Evolutionary conservation across 1,140 invertebrate species (phyloP), one percentile per base, ranked within the genome.

Genomic region (Zelostemma sp.): DNA sequence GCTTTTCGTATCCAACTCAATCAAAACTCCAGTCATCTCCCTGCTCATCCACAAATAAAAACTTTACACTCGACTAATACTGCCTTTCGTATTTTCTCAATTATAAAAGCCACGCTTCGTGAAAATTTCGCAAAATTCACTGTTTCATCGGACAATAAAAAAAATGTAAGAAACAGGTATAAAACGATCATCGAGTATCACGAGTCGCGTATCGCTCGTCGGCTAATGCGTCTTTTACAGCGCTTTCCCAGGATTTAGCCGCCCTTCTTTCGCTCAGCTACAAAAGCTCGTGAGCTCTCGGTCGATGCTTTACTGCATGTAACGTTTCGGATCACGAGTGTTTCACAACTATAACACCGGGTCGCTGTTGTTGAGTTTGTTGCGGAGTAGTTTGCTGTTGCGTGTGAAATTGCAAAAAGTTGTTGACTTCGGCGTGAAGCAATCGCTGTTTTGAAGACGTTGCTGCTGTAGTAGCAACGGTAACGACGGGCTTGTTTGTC

Each of bases 331-430:
- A 90, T 91, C 90, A 91, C 88, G 91, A 92, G 68, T 88, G 88
- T 80, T 95, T 95, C 45, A 93, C 93, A 50, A 95, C 93, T 69
- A 95, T 95, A 15, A 95, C 93, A 55, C 93, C 93, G 6, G 93
- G 93, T 71, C 93, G 88, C 66, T 92, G 91, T 71, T 92, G 91
- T 70, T 94, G 93, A 69, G 90, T 87, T 60, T 81, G 87, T 63
- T 81, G 85, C 76, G 78, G 79, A 11, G 16, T 17, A n/a, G 63
- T 53, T 63, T 81, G 86, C 76, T 83, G 86, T 76, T 81, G 74
- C 40, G 80, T 81, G 60, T 86, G 87, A 58, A 91, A 90, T 61
- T 91, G 90, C 35, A 91, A 80, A 65, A 89, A 90, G 48, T 88
- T 88, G 61, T 88, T 88, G 76, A 91, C 89, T 53, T 91, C 90